Evolutionary conservation across 2,888 invertebrate species (phyloP), one percentile per base, ranked within the genome.

Genomic region (Branchellion lobata): DNA sequence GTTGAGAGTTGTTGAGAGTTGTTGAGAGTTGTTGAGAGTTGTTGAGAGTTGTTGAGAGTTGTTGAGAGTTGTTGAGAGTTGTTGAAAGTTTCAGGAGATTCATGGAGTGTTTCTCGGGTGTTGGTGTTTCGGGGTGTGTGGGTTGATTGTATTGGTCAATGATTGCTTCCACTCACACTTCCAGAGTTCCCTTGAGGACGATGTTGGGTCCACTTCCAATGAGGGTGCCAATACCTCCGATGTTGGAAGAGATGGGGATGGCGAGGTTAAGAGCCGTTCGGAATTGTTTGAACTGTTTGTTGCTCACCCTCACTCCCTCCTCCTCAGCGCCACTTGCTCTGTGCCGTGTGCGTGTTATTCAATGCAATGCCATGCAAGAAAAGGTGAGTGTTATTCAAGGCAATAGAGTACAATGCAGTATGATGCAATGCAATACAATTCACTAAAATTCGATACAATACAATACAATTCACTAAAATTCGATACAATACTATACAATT

Each of bases 191-290:
- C 80, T 85, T 86, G 75, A 88, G 81, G 24, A 88, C 86, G 34
- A 88, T 84, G 82, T 88, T 88, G 14, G 88, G 86, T 21, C 85
- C 86, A 1, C 88, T 87, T 27, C 88, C 88, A 1, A 88, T 88
- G 18, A 88, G 82, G 27, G 87, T 87, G 0, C 86, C 88, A 2
- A 87, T 87, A 0, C 88, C 88, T 8, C 88, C 88, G 36, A 86
- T 84, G 82, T 87, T 88, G 27, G 80, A 82, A 3, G 81, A 75
- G 72, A 75, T 80, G n/a, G 81, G 81, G 27, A 81, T 75, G 75
- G 74, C 68, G 11, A 81, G 72, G 18, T 79, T 81, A 29, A 81
- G 72, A 21, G 79, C 81, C 36, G 74, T 79, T 24, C 79, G 31
- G 69, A 81, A 81, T 5, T 33, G 34, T 27, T 51, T 79, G 79